Conservation (phyloP, 2,888 invertebrate species). For the Dichetophora obliterata region DNA sequence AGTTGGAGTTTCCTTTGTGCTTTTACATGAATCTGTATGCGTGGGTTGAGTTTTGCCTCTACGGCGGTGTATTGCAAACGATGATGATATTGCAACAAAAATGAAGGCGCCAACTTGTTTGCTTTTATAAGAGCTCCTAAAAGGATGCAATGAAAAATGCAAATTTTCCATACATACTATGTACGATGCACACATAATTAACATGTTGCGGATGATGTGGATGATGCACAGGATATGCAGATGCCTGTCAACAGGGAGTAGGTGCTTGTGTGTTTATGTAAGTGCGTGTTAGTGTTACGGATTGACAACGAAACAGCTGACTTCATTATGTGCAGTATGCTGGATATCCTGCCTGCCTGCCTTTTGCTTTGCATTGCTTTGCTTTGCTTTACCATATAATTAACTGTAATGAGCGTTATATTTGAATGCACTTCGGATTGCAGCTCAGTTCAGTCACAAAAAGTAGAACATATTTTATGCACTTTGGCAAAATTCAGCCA, state of each 20-base stretch:
- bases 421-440: neutral
- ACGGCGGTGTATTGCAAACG: neutral
- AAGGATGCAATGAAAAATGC: conserved; percentile 29
- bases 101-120: conserved; percentile 20
- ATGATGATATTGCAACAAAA: neutral
- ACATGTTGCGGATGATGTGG: conserved; percentile 14
- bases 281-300: neutral
- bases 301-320: conserved; percentile 16
- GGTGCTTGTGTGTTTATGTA: neutral
- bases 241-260: neutral
- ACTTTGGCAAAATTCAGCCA: no score
- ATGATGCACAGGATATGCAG: conserved; percentile 11
- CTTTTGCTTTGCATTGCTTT: neutral
- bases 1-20: neutral
- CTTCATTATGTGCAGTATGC: conserved; percentile 19
- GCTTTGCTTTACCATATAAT: conserved; percentile 5
- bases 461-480: neutral
- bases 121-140: conserved; percentile 20
- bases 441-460: neutral
- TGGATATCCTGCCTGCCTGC: neutral
- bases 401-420: conserved; percentile 16
- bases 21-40: neutral
- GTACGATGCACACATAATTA: conserved; percentile 19
- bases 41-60: neutral
- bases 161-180: conserved; percentile 15